Evolutionary conservation across 2,113 vertebrate species (phyloP).

Genomic region (Calcarius ornatus): DNA sequence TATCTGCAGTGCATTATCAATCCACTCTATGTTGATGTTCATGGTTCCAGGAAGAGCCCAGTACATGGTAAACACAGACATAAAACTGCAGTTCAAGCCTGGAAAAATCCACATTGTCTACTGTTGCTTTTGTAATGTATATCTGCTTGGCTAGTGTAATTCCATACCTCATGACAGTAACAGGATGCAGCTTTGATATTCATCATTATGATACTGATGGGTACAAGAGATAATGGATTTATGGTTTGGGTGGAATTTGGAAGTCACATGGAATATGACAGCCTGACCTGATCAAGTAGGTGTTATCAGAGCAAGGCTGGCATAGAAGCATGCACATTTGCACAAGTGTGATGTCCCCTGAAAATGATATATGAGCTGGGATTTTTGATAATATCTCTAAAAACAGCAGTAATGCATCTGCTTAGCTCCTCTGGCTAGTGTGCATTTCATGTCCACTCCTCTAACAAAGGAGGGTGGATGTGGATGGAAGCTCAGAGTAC

Average conservation of each 20-base stretch:
- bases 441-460: neutral
- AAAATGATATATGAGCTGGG: accelerated
- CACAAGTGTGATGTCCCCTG: neutral
- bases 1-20: neutral
- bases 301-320: neutral
- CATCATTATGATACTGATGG: neutral
- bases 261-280: neutral
- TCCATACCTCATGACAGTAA: neutral
- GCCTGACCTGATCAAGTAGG: neutral
- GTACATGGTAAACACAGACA: neutral
- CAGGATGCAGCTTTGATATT: neutral
- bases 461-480: neutral
- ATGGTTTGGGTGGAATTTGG: neutral
- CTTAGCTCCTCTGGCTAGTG: neutral
- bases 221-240: neutral
- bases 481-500: neutral
- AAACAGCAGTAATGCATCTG: neutral
- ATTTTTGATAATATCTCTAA: neutral
- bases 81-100: neutral
- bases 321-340: neutral
- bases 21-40: neutral
- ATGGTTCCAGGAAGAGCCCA: neutral
- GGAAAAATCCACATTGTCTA: neutral
- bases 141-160: neutral
- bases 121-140: neutral